These are phyloP conservation scores for Tragulus kanchil DNA, from an alignment of 2,113 vertebrate species.

Conservation along the genomic window DNA sequence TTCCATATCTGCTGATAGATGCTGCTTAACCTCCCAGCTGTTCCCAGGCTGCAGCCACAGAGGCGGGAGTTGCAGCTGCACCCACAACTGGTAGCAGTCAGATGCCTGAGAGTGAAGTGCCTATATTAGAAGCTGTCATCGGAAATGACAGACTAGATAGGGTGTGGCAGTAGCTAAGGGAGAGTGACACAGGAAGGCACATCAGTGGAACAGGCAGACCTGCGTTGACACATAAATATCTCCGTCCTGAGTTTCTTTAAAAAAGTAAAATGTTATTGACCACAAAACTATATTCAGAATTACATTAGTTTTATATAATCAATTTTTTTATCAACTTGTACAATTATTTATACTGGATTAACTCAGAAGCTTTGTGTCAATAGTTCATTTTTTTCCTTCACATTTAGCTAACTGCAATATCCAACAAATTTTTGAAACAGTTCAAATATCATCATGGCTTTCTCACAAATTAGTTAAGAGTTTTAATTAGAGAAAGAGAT, in stretches of 20 bases:
- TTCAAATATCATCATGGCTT: neutral
- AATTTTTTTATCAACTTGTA: neutral
- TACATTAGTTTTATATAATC: neutral
- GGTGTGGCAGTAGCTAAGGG: neutral
- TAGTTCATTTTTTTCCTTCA: neutral
- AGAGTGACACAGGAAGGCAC: neutral
- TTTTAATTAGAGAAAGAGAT: neutral
- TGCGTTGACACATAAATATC: neutral
- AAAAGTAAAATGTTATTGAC: neutral
- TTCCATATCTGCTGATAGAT: neutral
- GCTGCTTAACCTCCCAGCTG: constrained; percentile 26
- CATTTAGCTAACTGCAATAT: neutral
- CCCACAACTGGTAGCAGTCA: neutral
- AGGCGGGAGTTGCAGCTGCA: neutral
- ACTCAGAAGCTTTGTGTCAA: neutral
- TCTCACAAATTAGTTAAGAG: neutral
- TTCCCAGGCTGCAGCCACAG: neutral
- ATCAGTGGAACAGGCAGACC: neutral
- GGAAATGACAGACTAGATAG: neutral
- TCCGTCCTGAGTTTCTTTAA: no score
- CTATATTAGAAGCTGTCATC: neutral
- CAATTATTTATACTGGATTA: neutral
- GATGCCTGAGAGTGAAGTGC: neutral
- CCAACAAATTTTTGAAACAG: neutral
- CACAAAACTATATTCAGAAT: neutral